These are phyloP conservation scores for Cantharis nigra DNA, from an alignment of 2,888 invertebrate species.

Conservation along the genomic window DNA sequence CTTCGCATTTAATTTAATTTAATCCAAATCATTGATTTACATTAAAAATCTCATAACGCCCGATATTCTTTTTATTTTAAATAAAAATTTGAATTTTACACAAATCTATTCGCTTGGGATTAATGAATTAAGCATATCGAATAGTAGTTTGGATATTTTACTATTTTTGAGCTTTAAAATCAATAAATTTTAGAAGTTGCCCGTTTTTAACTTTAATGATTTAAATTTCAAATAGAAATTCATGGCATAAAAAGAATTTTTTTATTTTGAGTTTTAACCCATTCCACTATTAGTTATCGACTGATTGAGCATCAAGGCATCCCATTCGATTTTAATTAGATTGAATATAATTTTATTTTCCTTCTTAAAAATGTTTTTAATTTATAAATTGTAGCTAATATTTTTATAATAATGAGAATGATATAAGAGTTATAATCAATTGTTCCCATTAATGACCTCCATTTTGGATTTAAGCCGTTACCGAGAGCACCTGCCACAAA, in stretches of 20 bases:
- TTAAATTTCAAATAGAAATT: background rate
- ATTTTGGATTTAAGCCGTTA: no score
- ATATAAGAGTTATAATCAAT: no score
- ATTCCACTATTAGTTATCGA: no score
- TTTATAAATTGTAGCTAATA: no score
- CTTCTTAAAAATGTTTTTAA: no score
- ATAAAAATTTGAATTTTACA: background rate
- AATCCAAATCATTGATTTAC: background rate
- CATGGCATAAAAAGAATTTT: background rate
- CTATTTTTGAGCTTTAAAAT: background rate
- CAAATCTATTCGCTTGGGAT: background rate
- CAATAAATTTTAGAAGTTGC: background rate
- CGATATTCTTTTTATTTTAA: background rate
- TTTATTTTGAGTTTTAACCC: background rate
- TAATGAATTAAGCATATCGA: background rate
- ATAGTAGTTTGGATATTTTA: background rate
- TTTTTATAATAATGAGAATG: no score
- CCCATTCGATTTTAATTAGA: no score
- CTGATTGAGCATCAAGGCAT: no score
- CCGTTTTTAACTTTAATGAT: background rate
- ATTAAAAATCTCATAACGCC: background rate
- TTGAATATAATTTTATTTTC: no score
- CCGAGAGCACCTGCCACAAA: no score
- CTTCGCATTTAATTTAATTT: background rate
- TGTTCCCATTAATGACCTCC: no score